These are phyloP conservation scores for Sebastes steindachneri DNA, from an alignment of 2,797 vertebrate genomes.

Conservation along the genomic window DNA sequence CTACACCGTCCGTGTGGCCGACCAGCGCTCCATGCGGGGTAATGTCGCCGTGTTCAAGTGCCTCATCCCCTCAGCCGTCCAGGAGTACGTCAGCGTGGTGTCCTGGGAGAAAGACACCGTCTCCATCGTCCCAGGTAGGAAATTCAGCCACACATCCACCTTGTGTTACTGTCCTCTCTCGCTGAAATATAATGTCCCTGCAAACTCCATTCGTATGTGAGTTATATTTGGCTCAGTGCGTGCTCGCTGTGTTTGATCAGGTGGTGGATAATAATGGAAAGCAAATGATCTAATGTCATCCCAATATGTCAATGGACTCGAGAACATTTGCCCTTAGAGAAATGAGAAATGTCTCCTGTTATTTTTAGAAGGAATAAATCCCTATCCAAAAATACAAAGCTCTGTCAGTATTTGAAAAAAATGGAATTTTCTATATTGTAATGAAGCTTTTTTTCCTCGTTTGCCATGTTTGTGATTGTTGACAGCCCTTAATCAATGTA, in stretches of 20 bases:
- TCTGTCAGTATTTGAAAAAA: neutral
- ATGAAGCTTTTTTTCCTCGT: constrained; percentile 2
- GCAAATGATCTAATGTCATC: constrained; percentile 38
- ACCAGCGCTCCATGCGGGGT: constrained; percentile 99
- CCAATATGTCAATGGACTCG: constrained; percentile 21
- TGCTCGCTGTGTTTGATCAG: constrained; percentile 38
- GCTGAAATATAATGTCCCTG: constrained; percentile 5
- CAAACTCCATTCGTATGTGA: neutral
- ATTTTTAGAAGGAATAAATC: constrained; percentile 20
- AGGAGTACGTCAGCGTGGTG: constrained; percentile 98
- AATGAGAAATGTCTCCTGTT: constrained; percentile 12
- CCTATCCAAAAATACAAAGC: neutral
- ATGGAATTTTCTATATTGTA: neutral
- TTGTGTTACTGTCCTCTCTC: neutral
- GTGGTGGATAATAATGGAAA: constrained; percentile 36
- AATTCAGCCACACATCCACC: neutral
- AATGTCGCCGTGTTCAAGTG: constrained; percentile 99
- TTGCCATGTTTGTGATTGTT: constrained; percentile 15
- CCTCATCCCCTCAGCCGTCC: constrained; percentile 98
- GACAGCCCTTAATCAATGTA: constrained; percentile 43
- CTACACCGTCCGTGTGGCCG: constrained; percentile 98
- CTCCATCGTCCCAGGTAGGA: constrained; percentile 95
- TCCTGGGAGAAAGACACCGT: constrained; percentile 99
- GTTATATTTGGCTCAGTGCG: constrained; percentile 11
- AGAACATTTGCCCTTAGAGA: constrained; percentile 6